These are phyloP conservation scores for Mylabris sibirica DNA, from an alignment of 2,888 invertebrate species.

Conservation along the genomic window DNA sequence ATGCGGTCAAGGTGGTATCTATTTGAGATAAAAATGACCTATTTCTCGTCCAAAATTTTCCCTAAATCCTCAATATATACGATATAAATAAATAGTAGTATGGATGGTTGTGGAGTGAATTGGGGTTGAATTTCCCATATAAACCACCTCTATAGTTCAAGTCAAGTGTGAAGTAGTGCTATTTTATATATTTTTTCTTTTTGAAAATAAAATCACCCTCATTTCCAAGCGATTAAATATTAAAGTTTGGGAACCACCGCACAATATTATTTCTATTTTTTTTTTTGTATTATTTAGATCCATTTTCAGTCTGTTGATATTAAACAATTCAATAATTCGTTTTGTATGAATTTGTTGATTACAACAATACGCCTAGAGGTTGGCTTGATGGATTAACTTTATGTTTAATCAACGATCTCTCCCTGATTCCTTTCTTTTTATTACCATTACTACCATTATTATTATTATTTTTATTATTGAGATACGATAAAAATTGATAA, in stretches of 20 bases:
- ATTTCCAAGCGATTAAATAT: slow-evolving; percentile 33
- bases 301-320: slow-evolving; percentile 31
- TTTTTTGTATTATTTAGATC: slow-evolving; percentile 21
- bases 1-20: slow-evolving; percentile 41
- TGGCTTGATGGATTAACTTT: slow-evolving; percentile 33
- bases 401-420: slow-evolving; percentile 2
- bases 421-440: not conserved
- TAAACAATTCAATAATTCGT: slow-evolving; percentile 23
- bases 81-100: not conserved
- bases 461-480: not conserved
- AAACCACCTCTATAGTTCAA: slow-evolving; percentile 24
- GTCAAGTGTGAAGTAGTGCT: slow-evolving; percentile 33
- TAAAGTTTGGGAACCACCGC: slow-evolving; percentile 29
- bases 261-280: slow-evolving; percentile 5
- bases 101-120: slow-evolving; percentile 8
- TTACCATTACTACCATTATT: not conserved
- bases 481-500: slow-evolving; percentile 31
- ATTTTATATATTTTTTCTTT: slow-evolving; percentile 19
- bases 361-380: slow-evolving; percentile 57
- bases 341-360: slow-evolving; percentile 42
- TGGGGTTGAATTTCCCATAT: slow-evolving; percentile 23
- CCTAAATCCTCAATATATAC: not conserved
- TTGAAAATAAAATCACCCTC: slow-evolving; percentile 28
- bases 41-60: slow-evolving; percentile 27
- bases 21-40: slow-evolving; percentile 37